Base-by-base conservation (phyloP, 2,113 vertebrate species). In the Poeciliopsis occidentalis region DNA sequence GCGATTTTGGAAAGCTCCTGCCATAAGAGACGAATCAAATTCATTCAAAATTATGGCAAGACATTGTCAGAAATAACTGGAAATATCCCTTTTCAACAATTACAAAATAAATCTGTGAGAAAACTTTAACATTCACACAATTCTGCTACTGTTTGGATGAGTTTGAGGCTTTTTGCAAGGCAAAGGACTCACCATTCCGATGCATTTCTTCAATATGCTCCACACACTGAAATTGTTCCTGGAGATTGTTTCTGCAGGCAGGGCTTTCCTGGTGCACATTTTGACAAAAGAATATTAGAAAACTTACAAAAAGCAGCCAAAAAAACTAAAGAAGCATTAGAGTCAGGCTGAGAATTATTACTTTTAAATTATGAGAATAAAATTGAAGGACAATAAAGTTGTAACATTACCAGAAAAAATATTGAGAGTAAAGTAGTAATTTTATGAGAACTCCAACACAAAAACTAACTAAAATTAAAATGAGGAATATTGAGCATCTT, bases 1-100 rank as follows among this genome's bases (percentile, higher is more conserved):
- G 97, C 97, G 85, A 99, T 99, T 93, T 98, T 99, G 65, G 98
- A 99, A 80, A 99, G 93, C 84, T 99, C 98, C 98, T 99, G 68
- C 0, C 76, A 39, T 19, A 70, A 15, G 22, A 29, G 60, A 29
- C 29, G 22, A 31, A 57, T 57, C 24, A n/a, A 57, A 24, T 57
- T 10, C 1, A 57, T 8, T 17, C 2, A 8, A 24, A 57, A 57
- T 57, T 57, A 57, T 57, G 4, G 31, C 2, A 22, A 62, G 8
- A 31, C 30, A 31, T 8, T 31, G 13, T 31, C 61, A 63, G 7
- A 62, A 62, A 27, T 15, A 30, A 30, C 60, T 57, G 24, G 24
- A 8, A n/a, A n/a, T 7, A 2, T 24, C 24, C 10, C 22, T 57
- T 57, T 24, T n/a, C 8, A 57, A 57, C 51, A n/a, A n/a, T 57